Conservation (phyloP, 1,140 invertebrate species). For the Helicorthomorpha holstii region DNA sequence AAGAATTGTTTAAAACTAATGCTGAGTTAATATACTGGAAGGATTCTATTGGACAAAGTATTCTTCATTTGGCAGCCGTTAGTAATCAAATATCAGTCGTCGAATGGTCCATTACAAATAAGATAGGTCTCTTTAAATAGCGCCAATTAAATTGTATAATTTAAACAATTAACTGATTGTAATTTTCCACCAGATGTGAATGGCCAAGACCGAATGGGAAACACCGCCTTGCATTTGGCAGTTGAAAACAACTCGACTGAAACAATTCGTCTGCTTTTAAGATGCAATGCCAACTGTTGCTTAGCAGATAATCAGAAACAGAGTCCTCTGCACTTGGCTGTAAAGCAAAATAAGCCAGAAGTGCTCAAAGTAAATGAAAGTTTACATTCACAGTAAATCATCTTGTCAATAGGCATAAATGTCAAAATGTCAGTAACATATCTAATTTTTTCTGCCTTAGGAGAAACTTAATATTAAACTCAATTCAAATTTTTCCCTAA, state of each 20-base stretch:
- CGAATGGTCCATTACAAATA: neutral
- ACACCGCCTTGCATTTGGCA: conserved; percentile 64
- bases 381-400: no score
- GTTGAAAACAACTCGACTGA: conserved; percentile 50
- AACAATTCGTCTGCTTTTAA: conserved; percentile 48
- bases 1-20: conserved; percentile 46
- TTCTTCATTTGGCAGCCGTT: conserved; percentile 57
- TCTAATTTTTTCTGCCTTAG: no score
- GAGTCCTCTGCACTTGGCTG: conserved; percentile 57
- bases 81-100: conserved; percentile 49
- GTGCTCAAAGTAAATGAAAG: conserved; percentile 39
- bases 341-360: conserved; percentile 49
- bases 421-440: no score
- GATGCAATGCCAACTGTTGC: conserved; percentile 45
- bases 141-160: neutral
- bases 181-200: conserved; percentile 73
- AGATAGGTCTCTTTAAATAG: neutral
- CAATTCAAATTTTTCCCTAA: no score
- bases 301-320: conserved; percentile 56
- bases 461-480: no score
- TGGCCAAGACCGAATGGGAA: conserved; percentile 48
- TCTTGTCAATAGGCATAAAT: no score
- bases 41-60: conserved; percentile 50
- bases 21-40: conserved; percentile 41
- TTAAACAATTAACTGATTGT: no score